These are phyloP conservation scores for Reinhardtius hippoglossoides DNA, from an alignment of 2,113 vertebrate genomes.

Conservation along the genomic window DNA sequence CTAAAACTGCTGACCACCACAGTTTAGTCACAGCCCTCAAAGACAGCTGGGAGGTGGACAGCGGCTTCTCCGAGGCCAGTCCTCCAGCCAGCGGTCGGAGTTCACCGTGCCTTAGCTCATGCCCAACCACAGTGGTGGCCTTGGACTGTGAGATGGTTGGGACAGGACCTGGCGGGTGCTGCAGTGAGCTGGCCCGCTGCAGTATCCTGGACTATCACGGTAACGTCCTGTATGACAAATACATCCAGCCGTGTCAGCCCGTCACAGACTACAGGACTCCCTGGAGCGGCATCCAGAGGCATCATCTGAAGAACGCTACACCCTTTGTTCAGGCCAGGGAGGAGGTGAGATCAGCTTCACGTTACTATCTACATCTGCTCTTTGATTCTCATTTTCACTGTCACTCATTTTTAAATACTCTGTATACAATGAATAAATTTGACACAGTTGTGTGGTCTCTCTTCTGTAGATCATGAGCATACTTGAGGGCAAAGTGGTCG, in stretches of 20 bases:
- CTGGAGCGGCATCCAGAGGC: conserved; percentile 91
- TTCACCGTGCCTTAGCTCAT: conserved; percentile 14
- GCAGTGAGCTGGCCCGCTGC: conserved; percentile 92
- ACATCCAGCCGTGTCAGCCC: conserved; percentile 85
- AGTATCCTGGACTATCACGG: conserved; percentile 90
- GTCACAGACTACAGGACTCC: conserved; percentile 90
- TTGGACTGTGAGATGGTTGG: conserved; percentile 99
- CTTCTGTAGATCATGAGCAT: conserved; percentile 86
- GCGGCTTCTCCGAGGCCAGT: conserved; percentile 76
- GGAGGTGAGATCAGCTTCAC: conserved; percentile 81
- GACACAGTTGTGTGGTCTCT: not conserved
- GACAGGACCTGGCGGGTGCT: conserved; percentile 86
- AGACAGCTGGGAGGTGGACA: conserved; percentile 75
- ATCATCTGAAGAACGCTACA: conserved; percentile 85
- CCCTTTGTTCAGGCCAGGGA: conserved; percentile 86
- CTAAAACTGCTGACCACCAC: not conserved
- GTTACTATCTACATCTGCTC: not conserved
- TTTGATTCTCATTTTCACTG: no score
- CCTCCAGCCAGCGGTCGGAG: conserved; percentile 61
- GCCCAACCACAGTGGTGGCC: conserved; percentile 82
- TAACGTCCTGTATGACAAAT: conserved; percentile 90
- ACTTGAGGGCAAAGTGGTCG: conserved; percentile 89
- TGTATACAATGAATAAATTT: no score
- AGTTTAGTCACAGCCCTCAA: not conserved
- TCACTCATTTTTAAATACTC: no score